Conservation (phyloP, 2,888 invertebrate species). For the Dryobota labecula region DNA sequence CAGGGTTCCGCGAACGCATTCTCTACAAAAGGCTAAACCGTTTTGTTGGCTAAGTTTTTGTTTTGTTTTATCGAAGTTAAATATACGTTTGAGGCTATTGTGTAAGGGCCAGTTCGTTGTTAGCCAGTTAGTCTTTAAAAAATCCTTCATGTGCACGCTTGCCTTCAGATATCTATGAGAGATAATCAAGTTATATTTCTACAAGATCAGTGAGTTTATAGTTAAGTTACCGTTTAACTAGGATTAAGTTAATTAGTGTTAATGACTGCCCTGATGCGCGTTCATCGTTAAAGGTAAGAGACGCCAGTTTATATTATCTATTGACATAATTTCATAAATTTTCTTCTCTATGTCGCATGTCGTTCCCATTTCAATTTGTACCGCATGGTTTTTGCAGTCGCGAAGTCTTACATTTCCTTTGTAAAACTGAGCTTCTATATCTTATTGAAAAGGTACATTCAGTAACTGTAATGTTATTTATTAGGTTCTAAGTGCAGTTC, state of each 20-base stretch:
- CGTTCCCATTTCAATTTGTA: not conserved
- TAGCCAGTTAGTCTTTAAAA: slow-evolving; percentile 88
- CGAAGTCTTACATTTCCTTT: not conserved
- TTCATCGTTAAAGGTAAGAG: slow-evolving; percentile 43
- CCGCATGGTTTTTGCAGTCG: not conserved
- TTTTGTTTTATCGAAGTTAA: slow-evolving; percentile 88
- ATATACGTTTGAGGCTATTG: slow-evolving; percentile 89
- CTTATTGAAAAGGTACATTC: not conserved
- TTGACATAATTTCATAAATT: not conserved
- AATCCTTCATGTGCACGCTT: slow-evolving; percentile 85
- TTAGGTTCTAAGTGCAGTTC: slow-evolving; percentile 34
- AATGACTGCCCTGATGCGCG: slow-evolving; percentile 37
- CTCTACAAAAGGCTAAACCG: slow-evolving; percentile 82
- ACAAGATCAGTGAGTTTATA: slow-evolving; percentile 41
- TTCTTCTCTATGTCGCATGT: too few species aligned
- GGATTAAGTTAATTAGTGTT: slow-evolving; percentile 42
- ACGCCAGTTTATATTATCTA: not conserved
- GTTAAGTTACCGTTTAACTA: slow-evolving; percentile 14
- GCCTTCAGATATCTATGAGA: slow-evolving; percentile 70
- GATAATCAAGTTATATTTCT: slow-evolving; percentile 44
- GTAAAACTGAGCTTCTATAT: not conserved
- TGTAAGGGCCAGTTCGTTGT: slow-evolving; percentile 82
- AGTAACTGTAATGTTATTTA: slow-evolving; percentile 37
- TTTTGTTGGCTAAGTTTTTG: slow-evolving; percentile 85
- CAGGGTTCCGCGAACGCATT: slow-evolving; percentile 87